phyloP scores from a whole-genome alignment of 2,888 invertebrate genomes.

The Hirtodrosophila trivittata region DNA sequence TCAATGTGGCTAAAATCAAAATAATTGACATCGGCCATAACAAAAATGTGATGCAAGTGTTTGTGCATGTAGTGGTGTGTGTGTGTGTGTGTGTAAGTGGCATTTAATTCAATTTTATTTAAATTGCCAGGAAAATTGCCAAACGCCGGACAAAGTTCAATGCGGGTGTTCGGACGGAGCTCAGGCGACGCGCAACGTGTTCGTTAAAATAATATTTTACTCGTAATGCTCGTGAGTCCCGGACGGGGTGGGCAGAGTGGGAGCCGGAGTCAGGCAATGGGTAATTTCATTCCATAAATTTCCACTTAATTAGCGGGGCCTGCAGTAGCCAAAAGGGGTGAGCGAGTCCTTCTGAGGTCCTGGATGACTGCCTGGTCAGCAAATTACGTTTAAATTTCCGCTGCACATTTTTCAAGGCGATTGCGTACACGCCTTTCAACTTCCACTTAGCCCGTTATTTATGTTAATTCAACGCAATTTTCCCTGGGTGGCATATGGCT shows the following conservation, averaged over 20 bases:
- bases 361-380: constrained; percentile 51
- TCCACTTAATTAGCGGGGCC: constrained; percentile 71
- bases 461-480: constrained; percentile 75
- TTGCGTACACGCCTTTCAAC: constrained; percentile 71
- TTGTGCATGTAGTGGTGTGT: background rate
- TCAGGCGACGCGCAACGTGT: constrained; percentile 18
- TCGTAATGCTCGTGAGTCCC: constrained; percentile 40
- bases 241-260: background rate
- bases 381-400: constrained; percentile 76
- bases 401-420: constrained; percentile 75
- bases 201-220: constrained; percentile 67
- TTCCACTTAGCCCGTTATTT: constrained; percentile 71
- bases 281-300: constrained; percentile 74
- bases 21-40: constrained; percentile 44
- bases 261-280: constrained; percentile 25
- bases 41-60: background rate
- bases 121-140: constrained; percentile 70
- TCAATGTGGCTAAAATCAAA: constrained; percentile 50
- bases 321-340: background rate
- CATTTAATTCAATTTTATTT: constrained; percentile 74
- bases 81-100: constrained; percentile 17
- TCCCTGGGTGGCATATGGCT: constrained; percentile 36
- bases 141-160: constrained; percentile 27
- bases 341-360: too few relatives aligned
- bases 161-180: too few relatives aligned